Evolutionary conservation across 2,113 vertebrate genomes (phyloP).

Genomic region (Gymnobelideus leadbeateri): DNA sequence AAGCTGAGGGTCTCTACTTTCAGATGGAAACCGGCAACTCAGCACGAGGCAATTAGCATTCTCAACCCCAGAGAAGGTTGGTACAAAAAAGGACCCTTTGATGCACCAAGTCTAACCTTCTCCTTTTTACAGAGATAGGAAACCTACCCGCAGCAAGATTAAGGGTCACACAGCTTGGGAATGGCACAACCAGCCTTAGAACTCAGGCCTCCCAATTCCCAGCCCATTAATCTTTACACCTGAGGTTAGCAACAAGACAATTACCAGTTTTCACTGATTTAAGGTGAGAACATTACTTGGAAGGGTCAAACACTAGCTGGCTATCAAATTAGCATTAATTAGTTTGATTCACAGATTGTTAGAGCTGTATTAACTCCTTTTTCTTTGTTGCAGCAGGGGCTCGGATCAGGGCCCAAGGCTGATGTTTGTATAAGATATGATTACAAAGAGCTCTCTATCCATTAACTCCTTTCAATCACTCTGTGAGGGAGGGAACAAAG

Average conservation of each 20-base stretch:
- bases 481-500: not conserved
- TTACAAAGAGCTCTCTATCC: not conserved
- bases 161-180: not conserved
- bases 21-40: not conserved
- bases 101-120: not conserved
- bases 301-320: not conserved
- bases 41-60: not conserved
- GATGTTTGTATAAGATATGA: not conserved
- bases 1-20: not conserved
- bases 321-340: constrained; percentile 1
- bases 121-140: not conserved
- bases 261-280: not conserved
- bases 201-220: not conserved
- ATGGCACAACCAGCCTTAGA: not conserved
- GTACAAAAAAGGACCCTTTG: not conserved
- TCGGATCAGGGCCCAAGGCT: not conserved
- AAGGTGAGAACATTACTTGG: not conserved
- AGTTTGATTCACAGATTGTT: not conserved
- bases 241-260: not conserved
- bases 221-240: not conserved
- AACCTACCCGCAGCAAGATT: not conserved
- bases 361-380: not conserved
- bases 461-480: not conserved
- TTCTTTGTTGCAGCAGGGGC: not conserved
- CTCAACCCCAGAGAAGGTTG: not conserved